Conservation (phyloP, 2,888 invertebrate genomes). For the Rhagonycha lutea region DNA sequence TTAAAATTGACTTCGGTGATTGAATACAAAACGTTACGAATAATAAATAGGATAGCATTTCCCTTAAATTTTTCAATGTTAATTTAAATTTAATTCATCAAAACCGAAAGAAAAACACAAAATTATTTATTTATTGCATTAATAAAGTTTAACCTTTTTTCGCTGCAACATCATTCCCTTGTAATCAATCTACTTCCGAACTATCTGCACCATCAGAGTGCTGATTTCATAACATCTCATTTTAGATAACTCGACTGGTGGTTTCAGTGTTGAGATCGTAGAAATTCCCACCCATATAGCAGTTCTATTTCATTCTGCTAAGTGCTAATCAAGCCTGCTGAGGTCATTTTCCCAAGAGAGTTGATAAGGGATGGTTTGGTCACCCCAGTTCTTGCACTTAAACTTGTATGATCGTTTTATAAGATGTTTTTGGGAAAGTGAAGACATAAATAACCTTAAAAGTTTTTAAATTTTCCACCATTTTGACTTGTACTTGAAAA, state of each 20-base stretch:
- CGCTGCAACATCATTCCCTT: not conserved
- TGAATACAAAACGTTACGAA: not conserved
- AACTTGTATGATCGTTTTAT: not conserved
- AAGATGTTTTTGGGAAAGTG: not conserved
- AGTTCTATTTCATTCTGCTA: not conserved
- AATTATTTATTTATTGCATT: not conserved
- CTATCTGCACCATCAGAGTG: not conserved
- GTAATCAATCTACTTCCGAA: not conserved
- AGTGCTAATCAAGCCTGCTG: not conserved
- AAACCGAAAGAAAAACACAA: not conserved
- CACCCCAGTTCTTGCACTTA: not conserved
- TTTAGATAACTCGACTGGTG: not conserved
- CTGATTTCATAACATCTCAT: not conserved
- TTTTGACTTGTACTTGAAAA: not conserved
- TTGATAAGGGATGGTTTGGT: not conserved
- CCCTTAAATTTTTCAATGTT: not conserved
- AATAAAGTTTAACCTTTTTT: not conserved
- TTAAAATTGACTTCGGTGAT: not conserved
- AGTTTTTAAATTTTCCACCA: not conserved
- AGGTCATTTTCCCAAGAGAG: not conserved
- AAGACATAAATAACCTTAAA: not conserved
- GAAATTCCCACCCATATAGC: not conserved
- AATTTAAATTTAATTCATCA: not conserved
- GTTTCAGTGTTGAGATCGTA: not conserved
- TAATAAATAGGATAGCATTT: not conserved